phyloP scores from a whole-genome alignment of 2,113 vertebrate genomes.

The Ia io region DNA sequence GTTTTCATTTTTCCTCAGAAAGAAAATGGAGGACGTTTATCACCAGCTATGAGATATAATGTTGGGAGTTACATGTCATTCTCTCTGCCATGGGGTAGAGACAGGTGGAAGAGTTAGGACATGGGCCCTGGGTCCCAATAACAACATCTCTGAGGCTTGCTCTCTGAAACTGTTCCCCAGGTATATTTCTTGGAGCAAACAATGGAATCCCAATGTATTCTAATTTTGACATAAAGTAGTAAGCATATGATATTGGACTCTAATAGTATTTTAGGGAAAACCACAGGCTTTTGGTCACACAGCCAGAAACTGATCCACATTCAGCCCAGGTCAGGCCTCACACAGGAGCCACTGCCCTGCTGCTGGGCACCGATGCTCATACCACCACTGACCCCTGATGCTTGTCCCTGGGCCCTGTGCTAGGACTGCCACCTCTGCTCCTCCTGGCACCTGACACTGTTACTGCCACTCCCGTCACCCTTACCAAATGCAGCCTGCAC shows the following conservation, averaged over 20 bases:
- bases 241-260: neutral
- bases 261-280: neutral
- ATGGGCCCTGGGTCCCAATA: neutral
- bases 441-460: neutral
- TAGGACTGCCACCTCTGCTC: neutral
- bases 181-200: neutral
- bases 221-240: neutral
- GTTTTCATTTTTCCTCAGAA: neutral
- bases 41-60: neutral
- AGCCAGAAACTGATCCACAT: neutral
- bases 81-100: neutral
- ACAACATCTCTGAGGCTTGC: neutral
- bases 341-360: neutral
- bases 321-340: neutral
- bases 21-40: neutral
- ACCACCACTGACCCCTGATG: neutral
- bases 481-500: too few species aligned
- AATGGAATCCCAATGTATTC: neutral
- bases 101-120: neutral
- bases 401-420: rapidly evolving
- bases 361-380: neutral
- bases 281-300: neutral
- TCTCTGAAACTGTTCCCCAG: neutral
- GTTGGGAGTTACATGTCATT: neutral
- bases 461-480: too few species aligned